phyloP scores from a whole-genome alignment of 2,888 invertebrate genomes.

The Pilophorus perplexus region DNA sequence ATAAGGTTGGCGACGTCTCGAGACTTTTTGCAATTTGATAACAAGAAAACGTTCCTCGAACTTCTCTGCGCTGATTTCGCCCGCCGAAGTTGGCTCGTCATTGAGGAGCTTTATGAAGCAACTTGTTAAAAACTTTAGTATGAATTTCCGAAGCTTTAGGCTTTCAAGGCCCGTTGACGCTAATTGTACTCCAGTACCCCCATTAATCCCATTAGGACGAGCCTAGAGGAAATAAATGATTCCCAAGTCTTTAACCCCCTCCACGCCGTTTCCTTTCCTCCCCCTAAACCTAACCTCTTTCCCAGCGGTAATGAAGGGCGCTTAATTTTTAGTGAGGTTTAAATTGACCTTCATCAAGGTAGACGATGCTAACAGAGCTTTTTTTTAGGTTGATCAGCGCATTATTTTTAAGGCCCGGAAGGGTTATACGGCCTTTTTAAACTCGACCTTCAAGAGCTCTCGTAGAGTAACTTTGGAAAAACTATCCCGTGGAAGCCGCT shows the following conservation, averaged over 20 bases:
- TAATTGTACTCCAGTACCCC: constrained; percentile 17
- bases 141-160: background rate
- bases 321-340: constrained; percentile 24
- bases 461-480: no score
- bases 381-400: constrained; percentile 5
- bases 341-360: constrained; percentile 16
- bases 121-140: constrained; percentile 8
- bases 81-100: no score
- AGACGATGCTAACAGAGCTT: background rate
- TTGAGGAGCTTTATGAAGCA: no score
- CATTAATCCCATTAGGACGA: constrained; percentile 21
- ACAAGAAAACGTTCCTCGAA: no score
- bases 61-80: no score
- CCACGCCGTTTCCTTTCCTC: background rate
- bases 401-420: no score
- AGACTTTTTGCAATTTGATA: no score
- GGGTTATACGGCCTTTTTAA: no score
- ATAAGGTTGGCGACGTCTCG: no score
- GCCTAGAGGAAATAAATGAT: constrained; percentile 13
- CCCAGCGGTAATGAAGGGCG: constrained; percentile 23
- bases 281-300: background rate
- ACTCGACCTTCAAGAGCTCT: no score
- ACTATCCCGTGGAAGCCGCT: no score
- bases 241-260: constrained; percentile 15
- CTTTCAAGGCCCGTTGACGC: constrained; percentile 10